These are phyloP conservation scores for Lymantria monacha DNA, from an alignment of 2,888 invertebrate species.

Conservation along the genomic window DNA sequence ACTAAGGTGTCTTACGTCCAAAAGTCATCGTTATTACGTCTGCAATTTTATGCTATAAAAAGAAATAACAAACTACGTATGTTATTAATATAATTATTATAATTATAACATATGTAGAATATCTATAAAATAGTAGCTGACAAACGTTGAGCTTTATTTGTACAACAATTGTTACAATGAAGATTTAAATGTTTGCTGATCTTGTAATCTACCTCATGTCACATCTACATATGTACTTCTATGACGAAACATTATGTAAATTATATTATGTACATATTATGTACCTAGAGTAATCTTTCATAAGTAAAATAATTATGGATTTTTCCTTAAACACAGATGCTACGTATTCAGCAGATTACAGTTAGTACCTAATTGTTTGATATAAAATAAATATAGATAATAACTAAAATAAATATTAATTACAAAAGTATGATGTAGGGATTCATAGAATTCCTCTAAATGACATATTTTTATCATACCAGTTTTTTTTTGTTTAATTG, in stretches of 20 bases:
- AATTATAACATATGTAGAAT: constrained; percentile 5
- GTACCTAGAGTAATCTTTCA: constrained; percentile 6
- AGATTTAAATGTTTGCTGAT: constrained; percentile 42
- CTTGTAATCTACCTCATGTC: constrained; percentile 39
- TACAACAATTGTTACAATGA: constrained; percentile 36
- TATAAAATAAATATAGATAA: not conserved
- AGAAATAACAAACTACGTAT: too few relatives aligned
- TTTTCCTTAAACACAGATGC: not conserved
- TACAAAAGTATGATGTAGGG: too few relatives aligned
- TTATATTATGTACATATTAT: constrained; percentile 5
- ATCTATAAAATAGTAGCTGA: constrained; percentile 55
- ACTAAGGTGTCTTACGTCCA: too few relatives aligned
- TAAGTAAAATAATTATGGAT: constrained; percentile 3
- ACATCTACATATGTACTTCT: constrained; percentile 13
- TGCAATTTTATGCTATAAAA: too few relatives aligned
- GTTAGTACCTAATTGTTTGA: not conserved
- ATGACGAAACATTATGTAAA: constrained; percentile 3
- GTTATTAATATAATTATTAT: too few relatives aligned
- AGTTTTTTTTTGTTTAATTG: too few relatives aligned
- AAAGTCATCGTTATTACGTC: too few relatives aligned
- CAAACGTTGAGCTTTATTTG: constrained; percentile 52
- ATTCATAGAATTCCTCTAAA: too few relatives aligned
- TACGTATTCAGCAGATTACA: not conserved
- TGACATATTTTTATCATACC: too few relatives aligned
- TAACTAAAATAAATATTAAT: too few relatives aligned